Evolutionary conservation across 2,888 invertebrate species (phyloP).

Genomic region (Drosophila cracens): DNA sequence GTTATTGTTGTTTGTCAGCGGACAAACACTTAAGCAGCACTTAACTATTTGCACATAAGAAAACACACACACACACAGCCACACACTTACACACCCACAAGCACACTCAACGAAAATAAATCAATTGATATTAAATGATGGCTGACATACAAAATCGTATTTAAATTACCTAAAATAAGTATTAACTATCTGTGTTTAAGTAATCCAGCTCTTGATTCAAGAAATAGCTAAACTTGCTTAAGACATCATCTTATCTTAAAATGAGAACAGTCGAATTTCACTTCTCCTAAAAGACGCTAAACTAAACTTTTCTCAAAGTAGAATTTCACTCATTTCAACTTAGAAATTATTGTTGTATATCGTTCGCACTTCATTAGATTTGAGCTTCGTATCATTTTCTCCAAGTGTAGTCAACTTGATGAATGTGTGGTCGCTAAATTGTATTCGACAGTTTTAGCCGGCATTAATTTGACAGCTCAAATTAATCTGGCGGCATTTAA

Average conservation of each 20-base stretch:
- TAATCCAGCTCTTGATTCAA: not conserved
- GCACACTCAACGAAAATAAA: not conserved
- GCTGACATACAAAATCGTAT: not conserved
- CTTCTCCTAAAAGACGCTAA: not conserved
- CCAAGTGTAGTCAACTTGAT: not conserved
- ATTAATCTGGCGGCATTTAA: conserved; percentile 20
- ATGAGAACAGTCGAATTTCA: not conserved
- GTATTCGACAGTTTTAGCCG: conserved; percentile 24
- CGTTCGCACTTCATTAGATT: not conserved
- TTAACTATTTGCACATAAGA: conserved; percentile 58
- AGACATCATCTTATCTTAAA: not conserved
- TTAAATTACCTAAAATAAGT: not conserved
- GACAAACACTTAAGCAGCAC: conserved; percentile 59
- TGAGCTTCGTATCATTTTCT: not conserved
- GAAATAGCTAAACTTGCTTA: not conserved
- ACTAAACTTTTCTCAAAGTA: not conserved
- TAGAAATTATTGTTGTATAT: not conserved
- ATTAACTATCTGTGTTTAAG: not conserved
- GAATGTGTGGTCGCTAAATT: conserved; percentile 37
- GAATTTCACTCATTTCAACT: not conserved
- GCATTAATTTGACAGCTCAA: conserved; percentile 44
- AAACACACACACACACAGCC: conserved; percentile 15
- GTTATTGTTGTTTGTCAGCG: conserved; percentile 66
- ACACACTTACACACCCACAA: conserved; percentile 18
- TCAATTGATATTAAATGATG: not conserved